phyloP scores from a whole-genome alignment of 2,888 invertebrate species.

The Halictus quadricinctus region DNA sequence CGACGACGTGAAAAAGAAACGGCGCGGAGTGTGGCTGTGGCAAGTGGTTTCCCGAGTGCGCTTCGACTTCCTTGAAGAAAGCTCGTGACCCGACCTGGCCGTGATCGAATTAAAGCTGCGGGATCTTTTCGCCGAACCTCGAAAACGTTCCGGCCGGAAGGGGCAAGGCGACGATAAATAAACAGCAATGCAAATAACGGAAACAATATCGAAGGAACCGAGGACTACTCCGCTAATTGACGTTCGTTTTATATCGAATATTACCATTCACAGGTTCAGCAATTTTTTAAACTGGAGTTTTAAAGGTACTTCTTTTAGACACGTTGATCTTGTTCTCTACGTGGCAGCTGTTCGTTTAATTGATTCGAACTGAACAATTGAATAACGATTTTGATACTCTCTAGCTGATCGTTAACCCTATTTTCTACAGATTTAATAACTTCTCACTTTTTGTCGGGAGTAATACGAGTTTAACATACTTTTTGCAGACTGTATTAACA shows the following conservation, averaged over 20 bases:
- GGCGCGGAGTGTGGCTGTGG: constrained; percentile 5
- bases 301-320: no score
- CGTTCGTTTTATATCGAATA: not conserved
- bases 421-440: not conserved
- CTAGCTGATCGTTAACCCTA: no score
- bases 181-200: constrained; percentile 15
- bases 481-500: not conserved
- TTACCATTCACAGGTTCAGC: not conserved
- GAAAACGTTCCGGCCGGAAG: constrained; percentile 19
- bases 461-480: not conserved
- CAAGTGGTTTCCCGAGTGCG: constrained; percentile 42
- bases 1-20: constrained; percentile 17
- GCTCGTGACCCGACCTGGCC: constrained; percentile 48
- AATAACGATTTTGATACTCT: no score
- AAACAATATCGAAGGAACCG: not conserved
- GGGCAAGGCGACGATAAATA: not conserved
- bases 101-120: constrained; percentile 45
- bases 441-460: not conserved
- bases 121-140: constrained; percentile 22
- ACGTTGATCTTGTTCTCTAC: no score
- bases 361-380: no score
- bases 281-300: not conserved
- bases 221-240: not conserved
- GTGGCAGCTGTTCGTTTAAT: no score
- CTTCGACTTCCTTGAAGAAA: constrained; percentile 34